Percentiles rank a stretch among this genome's conserved stretches.
Evolutionary conservation across 92 coral and sea anemone species (phyloP).

Genomic region (Isaurus tuberculatus): DNA sequence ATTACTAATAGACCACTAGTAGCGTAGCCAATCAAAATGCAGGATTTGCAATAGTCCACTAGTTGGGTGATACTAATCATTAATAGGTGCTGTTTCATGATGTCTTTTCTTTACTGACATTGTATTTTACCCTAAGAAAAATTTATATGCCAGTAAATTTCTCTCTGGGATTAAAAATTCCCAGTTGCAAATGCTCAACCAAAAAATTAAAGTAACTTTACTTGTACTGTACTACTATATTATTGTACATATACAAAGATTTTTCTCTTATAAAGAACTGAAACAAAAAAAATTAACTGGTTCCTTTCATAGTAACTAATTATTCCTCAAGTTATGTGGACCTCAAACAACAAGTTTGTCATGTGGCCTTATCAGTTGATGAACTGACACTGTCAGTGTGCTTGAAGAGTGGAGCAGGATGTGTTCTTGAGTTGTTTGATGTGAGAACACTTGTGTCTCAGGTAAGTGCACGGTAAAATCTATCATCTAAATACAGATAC

Average conservation of each 20-base stretch:
- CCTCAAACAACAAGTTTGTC: slow-evolving; percentile 68
- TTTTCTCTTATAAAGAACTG: neutral
- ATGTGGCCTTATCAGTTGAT: slow-evolving; percentile 79
- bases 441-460: slow-evolving; percentile 69
- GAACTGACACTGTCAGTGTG: slow-evolving; percentile 80
- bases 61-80: too few relatives aligned
- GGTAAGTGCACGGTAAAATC: slow-evolving; percentile 61
- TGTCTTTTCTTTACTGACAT: too few relatives aligned
- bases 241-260: neutral
- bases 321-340: slow-evolving; percentile 67
- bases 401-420: slow-evolving; percentile 51
- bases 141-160: too few relatives aligned
- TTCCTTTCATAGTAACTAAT: slow-evolving; percentile 54
- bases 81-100: too few relatives aligned
- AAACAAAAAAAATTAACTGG: neutral
- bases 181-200: too few relatives aligned
- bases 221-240: neutral
- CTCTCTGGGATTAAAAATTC: too few relatives aligned
- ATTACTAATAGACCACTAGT: too few relatives aligned
- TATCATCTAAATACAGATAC: too few relatives aligned
- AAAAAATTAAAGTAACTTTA: neutral
- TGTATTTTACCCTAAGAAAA: too few relatives aligned
- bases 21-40: too few relatives aligned
- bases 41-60: too few relatives aligned
- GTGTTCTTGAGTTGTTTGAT: slow-evolving; percentile 69